Percentiles rank a stretch among this genome's conserved stretches.
Conservation (phyloP, 2,888 invertebrate species). For the Pinctada fucata region DNA sequence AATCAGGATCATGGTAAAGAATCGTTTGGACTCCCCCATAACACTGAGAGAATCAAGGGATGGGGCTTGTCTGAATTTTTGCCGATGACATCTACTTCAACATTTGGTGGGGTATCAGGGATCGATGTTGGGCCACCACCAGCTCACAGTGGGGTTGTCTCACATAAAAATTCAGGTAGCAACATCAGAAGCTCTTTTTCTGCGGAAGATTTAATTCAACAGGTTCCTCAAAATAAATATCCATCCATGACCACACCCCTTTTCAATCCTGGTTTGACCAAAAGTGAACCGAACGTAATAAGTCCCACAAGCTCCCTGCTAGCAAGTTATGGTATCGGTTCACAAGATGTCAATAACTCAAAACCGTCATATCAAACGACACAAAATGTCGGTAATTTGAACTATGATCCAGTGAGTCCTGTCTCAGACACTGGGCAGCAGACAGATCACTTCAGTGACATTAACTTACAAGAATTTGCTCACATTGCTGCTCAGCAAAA, state of each 20-base stretch:
- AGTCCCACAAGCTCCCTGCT: slow-evolving; percentile 18
- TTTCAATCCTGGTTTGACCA: neutral
- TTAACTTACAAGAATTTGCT: slow-evolving; percentile 48
- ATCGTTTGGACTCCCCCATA: neutral
- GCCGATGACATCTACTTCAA: slow-evolving; percentile 47
- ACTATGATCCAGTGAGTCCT: slow-evolving; percentile 70
- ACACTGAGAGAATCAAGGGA: slow-evolving; percentile 23
- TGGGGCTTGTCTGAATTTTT: slow-evolving; percentile 63
- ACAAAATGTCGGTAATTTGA: slow-evolving; percentile 40
- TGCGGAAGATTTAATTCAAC: slow-evolving; percentile 33
- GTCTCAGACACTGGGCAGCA: slow-evolving; percentile 50
- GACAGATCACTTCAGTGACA: slow-evolving; percentile 39
- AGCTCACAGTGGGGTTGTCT: slow-evolving; percentile 66
- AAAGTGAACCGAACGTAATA: neutral
- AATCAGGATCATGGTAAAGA: slow-evolving; percentile 27
- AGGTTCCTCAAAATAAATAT: neutral
- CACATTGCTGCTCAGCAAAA: slow-evolving; percentile 7
- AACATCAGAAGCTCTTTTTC: slow-evolving; percentile 62
- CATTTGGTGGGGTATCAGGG: slow-evolving; percentile 46
- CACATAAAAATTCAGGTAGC: slow-evolving; percentile 48
- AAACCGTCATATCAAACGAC: slow-evolving; percentile 1
- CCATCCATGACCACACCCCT: neutral
- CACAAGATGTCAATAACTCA: slow-evolving; percentile 2
- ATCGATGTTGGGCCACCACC: slow-evolving; percentile 61
- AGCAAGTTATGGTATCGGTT: slow-evolving; percentile 2